Base-by-base conservation (phyloP, 1,140 invertebrate species). In the Zeugodacus cucurbitae region DNA sequence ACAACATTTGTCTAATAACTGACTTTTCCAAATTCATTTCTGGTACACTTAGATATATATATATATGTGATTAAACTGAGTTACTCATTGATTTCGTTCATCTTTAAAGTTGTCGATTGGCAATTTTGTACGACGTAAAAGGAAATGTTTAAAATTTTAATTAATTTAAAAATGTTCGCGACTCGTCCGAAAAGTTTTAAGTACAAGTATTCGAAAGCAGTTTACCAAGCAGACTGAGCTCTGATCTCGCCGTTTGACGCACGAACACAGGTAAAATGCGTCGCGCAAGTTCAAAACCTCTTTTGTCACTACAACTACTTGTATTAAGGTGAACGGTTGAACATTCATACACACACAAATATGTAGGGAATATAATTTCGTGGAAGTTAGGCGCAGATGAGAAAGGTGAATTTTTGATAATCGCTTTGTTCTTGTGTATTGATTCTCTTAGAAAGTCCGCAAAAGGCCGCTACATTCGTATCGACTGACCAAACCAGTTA, bases 341-440 rank as follows among this genome's bases (percentile, higher is more conserved):
- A 82, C 44, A 82, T 37, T 41, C 17, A 74, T 41, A 41, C 67
- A 74, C 67, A 74, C 20, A 41, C 20, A 74, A 37, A 41, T 37
- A 22, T 74, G 20, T 74, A 32, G 32, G 29, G n/a, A 67, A n/a
- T 82, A 48, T 82, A 82, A 82, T 82, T 82, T 82, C 20, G 41
- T 82, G 41, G 37, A 82, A 48, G 37, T 48, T 48, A 26, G 74
- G 74, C 41, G 37, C 74, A 82, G 74, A 82, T 82, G 74, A 82
- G 74, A 82, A 82, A 82, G 74, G 74, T 48, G 74, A 48, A 82
- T 82, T 82, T 82, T 82, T 82, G 74, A 82, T 82, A 82, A 82
- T 82, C 34, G 37, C 34, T 54, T 17, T 82, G 10, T 82, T 82
- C n/a, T 54, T 82, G 8, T 54, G 41, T 29, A 41, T 41, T 29